Evolutionary conservation across 2,113 vertebrate genomes (phyloP), one percentile per base, ranked within the genome.

Genomic region (Calypte anna): DNA sequence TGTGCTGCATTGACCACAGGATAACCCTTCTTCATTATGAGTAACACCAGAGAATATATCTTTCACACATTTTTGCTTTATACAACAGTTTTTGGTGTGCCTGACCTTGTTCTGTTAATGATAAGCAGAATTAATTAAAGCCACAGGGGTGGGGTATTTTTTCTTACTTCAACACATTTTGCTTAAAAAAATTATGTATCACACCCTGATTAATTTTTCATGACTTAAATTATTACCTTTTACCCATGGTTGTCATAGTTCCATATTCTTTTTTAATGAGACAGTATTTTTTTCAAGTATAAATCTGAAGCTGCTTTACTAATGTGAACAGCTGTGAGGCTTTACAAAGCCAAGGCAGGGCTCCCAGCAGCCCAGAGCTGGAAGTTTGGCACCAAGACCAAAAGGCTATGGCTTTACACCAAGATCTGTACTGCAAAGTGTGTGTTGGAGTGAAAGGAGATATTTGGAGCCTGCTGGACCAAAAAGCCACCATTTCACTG

Each of bases 41-140:
- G 84, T 95, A 98, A 97, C 94, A 97, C 83, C 86, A 85, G 87
- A 94, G 89, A 95, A 94, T 97, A 96, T 97, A 98, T 98, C 96
- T 97, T 96, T 91, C 97, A 91, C 30, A 24, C 14, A 0, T 90
- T 98, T 98, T 97, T 97, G 97, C 97, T 97, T 98, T 97, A 97
- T 97, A 98, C 97, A 98, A 98, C 97, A 98, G 64, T 97, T 98
- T 98, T 97, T 94, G 87, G 82, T 96, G 94, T 88, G 88, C 78
- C 70, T 97, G 95, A 98, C 96, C 96, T 97, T 97, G 96, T 85
- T 96, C 96, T 97, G 96, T 96, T 98, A 97, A 97, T 72, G 97
- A 88, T 94, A 96, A 94, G 90, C 77, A 97, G 88, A 97, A 98
- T 97, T 97, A 97, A 98, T 98, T 98, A 97, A 96, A 97, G 90